Evolutionary conservation across 1,140 invertebrate genomes (phyloP).

Genomic region (Monomorium pharaonis): DNA sequence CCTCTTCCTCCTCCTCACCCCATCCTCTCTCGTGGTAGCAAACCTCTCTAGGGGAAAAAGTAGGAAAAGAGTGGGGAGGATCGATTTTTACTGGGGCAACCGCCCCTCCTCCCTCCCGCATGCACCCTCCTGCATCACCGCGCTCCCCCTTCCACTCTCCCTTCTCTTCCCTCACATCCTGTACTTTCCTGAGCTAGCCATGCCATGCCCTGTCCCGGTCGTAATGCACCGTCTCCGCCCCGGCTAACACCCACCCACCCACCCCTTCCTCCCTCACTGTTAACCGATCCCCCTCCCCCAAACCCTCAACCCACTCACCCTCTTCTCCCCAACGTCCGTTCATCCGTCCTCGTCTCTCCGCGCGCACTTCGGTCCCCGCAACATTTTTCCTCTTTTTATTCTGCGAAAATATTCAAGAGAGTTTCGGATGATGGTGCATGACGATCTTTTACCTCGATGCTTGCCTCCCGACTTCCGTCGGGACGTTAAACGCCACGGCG

Average conservation of each 20-base stretch:
- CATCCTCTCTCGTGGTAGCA: slow-evolving; percentile 70
- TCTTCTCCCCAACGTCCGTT: slow-evolving; percentile 42
- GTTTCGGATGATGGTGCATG: slow-evolving; percentile 71
- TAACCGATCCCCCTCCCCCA: slow-evolving; percentile 37
- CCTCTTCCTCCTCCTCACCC: slow-evolving; percentile 55
- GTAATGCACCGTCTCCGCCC: slow-evolving; percentile 79
- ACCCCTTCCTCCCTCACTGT: slow-evolving; percentile 57
- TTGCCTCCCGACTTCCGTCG: slow-evolving; percentile 46
- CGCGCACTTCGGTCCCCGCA: slow-evolving; percentile 47
- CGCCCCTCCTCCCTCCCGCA: slow-evolving; percentile 77
- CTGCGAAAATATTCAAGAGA: slow-evolving; percentile 74
- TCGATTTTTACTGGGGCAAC: slow-evolving; percentile 86
- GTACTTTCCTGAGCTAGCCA: slow-evolving; percentile 81
- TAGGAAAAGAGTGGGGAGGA: slow-evolving; percentile 84
- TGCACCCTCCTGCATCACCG: slow-evolving; percentile 77
- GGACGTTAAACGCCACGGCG: slow-evolving; percentile 34
- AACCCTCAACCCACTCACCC: slow-evolving; percentile 6
- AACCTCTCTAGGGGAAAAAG: slow-evolving; percentile 83
- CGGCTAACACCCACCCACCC: slow-evolving; percentile 65
- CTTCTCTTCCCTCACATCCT: slow-evolving; percentile 76
- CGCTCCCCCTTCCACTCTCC: slow-evolving; percentile 54
- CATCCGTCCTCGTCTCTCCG: slow-evolving; percentile 41
- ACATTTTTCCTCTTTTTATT: slow-evolving; percentile 68
- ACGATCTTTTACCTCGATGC: slow-evolving; percentile 66
- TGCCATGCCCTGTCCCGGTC: slow-evolving; percentile 80